Conservation (phyloP, 2,797 vertebrate species). For the Orientallactaga sibirica region DNA sequence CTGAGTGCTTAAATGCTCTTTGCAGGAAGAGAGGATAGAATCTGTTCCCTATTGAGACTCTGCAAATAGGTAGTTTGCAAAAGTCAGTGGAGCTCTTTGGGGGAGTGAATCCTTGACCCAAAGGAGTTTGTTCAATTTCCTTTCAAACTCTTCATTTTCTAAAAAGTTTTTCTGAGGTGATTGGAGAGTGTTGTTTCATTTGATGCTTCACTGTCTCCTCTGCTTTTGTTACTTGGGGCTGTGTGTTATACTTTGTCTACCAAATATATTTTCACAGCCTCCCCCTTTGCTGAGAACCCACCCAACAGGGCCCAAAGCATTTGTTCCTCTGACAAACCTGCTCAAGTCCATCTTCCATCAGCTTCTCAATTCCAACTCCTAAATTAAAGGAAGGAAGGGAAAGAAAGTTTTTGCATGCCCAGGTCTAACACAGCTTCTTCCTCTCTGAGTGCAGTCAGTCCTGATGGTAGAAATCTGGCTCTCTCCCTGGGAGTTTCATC, state of each 20-base stretch:
- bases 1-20: conserved; percentile 69
- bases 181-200: conserved; percentile 47
- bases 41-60: conserved; percentile 53
- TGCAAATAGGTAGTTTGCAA: conserved; percentile 72
- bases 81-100: conserved; percentile 28
- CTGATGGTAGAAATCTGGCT: background rate
- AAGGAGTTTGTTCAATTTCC: conserved; percentile 71
- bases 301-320: background rate
- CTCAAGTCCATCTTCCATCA: background rate
- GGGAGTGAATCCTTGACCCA: conserved; percentile 61
- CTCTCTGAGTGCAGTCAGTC: background rate
- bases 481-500: background rate
- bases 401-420: background rate
- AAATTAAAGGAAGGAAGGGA: conserved; percentile 38
- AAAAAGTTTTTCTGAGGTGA: conserved; percentile 22
- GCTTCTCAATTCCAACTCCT: background rate
- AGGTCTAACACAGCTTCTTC: background rate
- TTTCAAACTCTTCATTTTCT: conserved; percentile 57
- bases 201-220: conserved; percentile 1
- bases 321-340: background rate
- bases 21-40: conserved; percentile 52
- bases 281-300: background rate
- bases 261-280: background rate
- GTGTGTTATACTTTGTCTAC: conserved; percentile 27
- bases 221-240: background rate